Base-by-base conservation (phyloP, 2,888 invertebrate species). In the Antheraea assamensis region DNA sequence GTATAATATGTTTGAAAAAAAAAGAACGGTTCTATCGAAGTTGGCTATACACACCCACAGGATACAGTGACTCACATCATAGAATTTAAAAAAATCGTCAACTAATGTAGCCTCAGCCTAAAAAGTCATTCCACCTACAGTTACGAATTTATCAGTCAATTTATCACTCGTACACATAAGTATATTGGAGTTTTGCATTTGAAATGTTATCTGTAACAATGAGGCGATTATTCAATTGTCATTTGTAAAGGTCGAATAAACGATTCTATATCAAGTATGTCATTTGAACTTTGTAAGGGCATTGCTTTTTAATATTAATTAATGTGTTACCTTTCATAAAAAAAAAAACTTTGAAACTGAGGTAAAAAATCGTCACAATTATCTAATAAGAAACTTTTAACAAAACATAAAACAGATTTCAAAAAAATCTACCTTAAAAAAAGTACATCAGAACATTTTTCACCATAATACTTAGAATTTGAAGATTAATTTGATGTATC, bases 201-300 rank as follows among this genome's bases (percentile, higher is more conserved):
- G 35, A 73, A 73, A 30, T 73, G 42, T 73, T 55, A 73, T 70
- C 73, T 73, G 42, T 70, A 73, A 73, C 73, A 73, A 73, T 70
- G 73, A 58, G 4, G 17, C 35, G 15, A 47, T 72, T 73, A 70
- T 73, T 70, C 73, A 73, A 70, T 73, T 68, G 35, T 68, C 35
- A 35, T 68, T 68, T 31, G 35, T 35, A 68, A 68, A 68, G 68
- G 68, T 35, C 68, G 13, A 42, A 68, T 3, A 68, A 35, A 68
- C 35, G 35, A 68, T 68, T 35, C 30, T 68, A 35, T 66, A 30
- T 21, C n/a, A 19, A 30, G 17, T 66, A 5, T 66, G 27, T 66
- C 15, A 30, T 68, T 35, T 68, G 35, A 64, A 64, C 68, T 35
- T 15, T 66, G 13, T n/a, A n/a, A 68, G 31, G 66, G 30, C 31